Base-by-base conservation (phyloP, 2,113 vertebrate genomes). In the Phodopus roborovskii region DNA sequence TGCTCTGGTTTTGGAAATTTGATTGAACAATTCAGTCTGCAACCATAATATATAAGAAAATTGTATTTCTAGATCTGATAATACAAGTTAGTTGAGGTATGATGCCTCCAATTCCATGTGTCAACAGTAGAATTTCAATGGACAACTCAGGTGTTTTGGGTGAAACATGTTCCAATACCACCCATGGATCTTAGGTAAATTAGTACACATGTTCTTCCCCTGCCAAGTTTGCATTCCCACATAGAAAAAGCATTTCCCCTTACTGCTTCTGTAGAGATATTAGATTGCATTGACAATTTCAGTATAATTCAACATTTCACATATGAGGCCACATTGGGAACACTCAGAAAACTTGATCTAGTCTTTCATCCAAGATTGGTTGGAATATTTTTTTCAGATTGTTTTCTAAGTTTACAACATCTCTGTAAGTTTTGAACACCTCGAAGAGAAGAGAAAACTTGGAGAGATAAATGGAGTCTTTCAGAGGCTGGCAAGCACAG, bases 331-430 rank as follows among this genome's bases (percentile, higher is more conserved):
- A 64, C 7, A 86, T 33, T 7, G 2, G 75, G 15, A 68, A 24
- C 16, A 11, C 5, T 0, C 39, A 13, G 56, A 90, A 93, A 95
- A 66, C 7, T 30, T 74, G 12, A n/a, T 66, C 24, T 28, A 81
- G 39, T 2, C 45, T 81, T 64, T 85, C 5, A 33, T 77, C 20
- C 36, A 86, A 48, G 33, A n/a, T 56, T 7, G 0, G 17, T 28
- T 92, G 15, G 26, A 66, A 50, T 50, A 11, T 87, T 73, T 81
- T 95, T 92, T 7, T 86, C n/a, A 62, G n/a, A 62, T 62, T 73
- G 79, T 78, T 90, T 96, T 68, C 15, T 82, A 93, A 86, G 58
- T 64, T 91, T 50, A 78, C 7, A 79, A 62, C 24, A 62, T 62
- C n/a, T 83, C 17, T 60, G 26, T 42, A 62, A 62, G 24, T 10